A percentile compares a stretch with the other conserved stretches of the same genome.
Evolutionary conservation across 2,797 vertebrate species (phyloP).

Genomic region (Micropoecilia bifurca): DNA sequence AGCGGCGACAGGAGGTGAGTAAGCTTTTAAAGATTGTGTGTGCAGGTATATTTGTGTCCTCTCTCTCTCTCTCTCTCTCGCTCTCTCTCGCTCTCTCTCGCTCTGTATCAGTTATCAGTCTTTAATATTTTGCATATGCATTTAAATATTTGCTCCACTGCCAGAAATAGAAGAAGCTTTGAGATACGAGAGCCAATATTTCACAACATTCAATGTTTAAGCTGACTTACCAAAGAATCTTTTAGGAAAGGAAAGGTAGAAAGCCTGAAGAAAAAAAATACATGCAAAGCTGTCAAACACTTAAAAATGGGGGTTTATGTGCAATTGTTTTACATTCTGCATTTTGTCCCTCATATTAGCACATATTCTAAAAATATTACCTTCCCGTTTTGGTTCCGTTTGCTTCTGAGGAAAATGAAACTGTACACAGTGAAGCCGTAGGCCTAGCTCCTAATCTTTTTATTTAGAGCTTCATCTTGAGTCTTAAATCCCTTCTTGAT

Average conservation of each 20-base stretch:
- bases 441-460: conserved; percentile 40
- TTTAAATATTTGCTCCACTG: not conserved
- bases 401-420: conserved; percentile 14
- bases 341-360: conserved; percentile 8
- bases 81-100: no score
- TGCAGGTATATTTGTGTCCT: not conserved
- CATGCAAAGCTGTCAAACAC: not conserved
- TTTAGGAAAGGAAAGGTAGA: not conserved
- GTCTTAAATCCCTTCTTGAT: not conserved
- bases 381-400: conserved; percentile 17
- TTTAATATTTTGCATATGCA: conserved; percentile 4
- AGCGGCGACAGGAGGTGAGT: conserved; percentile 92
- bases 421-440: conserved; percentile 6
- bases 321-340: not conserved
- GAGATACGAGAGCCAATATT: not conserved
- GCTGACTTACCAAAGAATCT: not conserved
- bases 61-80: no score
- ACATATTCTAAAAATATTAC: not conserved
- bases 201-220: not conserved
- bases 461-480: conserved; percentile 16
- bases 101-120: not conserved
- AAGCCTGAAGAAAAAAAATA: not conserved
- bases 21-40: not conserved
- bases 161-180: not conserved
- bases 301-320: not conserved